Percentiles rank a stretch among this genome's conserved stretches.
Evolutionary conservation across 2,797 vertebrate species (phyloP).

Genomic region (Glossophaga mutica): DNA sequence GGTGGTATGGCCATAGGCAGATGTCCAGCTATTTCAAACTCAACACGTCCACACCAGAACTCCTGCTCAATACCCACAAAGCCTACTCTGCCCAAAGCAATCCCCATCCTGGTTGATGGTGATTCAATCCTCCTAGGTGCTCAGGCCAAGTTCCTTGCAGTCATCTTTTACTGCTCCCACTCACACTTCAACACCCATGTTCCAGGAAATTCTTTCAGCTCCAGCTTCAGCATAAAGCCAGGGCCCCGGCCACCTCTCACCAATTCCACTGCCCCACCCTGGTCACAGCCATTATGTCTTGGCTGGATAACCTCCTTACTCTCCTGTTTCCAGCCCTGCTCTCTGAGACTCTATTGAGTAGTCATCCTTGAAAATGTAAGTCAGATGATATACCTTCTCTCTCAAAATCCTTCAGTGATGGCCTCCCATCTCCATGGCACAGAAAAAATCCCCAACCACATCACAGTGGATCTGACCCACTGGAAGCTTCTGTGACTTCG

Average conservation of each 20-base stretch:
- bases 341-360: neutral
- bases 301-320: neutral
- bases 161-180: neutral
- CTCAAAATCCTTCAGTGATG: neutral
- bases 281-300: neutral
- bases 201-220: neutral
- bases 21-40: neutral
- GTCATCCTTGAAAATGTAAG: neutral
- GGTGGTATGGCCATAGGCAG: too few species aligned
- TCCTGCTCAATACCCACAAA: fast-evolving
- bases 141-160: neutral
- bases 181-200: neutral
- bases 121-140: neutral
- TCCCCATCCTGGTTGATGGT: neutral
- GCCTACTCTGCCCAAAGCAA: neutral
- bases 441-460: neutral
- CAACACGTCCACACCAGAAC: neutral
- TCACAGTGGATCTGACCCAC: neutral
- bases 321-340: neutral
- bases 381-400: neutral
- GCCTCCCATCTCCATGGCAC: neutral
- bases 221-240: neutral
- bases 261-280: neutral
- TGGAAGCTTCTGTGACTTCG: neutral
- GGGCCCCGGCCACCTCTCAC: neutral